Percentiles rank a stretch among this genome's conserved stretches.
Conservation (phyloP, 2,888 invertebrate genomes). For the Cataglyphis rosenhaueri region DNA sequence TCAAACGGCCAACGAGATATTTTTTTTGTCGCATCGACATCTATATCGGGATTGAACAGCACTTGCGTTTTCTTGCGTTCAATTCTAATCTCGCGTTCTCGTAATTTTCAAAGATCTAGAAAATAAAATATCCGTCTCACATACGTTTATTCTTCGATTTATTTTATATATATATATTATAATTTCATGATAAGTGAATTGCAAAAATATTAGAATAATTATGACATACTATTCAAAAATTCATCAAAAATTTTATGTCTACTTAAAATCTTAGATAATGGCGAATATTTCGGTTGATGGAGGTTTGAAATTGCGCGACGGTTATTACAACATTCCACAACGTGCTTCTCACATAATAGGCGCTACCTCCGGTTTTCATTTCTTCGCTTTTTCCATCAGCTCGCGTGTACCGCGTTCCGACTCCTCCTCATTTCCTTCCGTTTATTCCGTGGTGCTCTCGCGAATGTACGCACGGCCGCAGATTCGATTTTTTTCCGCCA, state of each 20-base stretch:
- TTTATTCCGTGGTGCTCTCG: background rate
- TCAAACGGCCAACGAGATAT: background rate
- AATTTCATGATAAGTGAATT: background rate
- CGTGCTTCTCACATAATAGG: slow-evolving; percentile 65
- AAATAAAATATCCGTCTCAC: background rate
- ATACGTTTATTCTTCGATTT: background rate
- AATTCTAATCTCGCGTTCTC: background rate
- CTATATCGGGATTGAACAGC: background rate
- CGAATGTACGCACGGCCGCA: slow-evolving; percentile 31
- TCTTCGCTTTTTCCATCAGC: slow-evolving; percentile 23
- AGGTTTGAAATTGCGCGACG: slow-evolving; percentile 57
- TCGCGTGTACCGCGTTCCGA: slow-evolving; percentile 5
- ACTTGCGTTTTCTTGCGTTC: background rate
- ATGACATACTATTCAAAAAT: background rate
- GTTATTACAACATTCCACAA: slow-evolving; percentile 75
- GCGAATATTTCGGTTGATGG: slow-evolving; percentile 15
- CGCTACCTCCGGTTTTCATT: slow-evolving; percentile 29
- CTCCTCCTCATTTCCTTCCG: background rate
- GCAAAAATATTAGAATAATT: background rate
- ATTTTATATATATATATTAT: background rate
- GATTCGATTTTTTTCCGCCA: slow-evolving; percentile 66
- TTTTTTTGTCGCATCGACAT: slow-evolving; percentile 2
- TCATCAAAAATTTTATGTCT: background rate
- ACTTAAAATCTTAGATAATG: slow-evolving; percentile 31
- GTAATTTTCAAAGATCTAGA: background rate